Evolutionary conservation across 2,797 vertebrate genomes (phyloP), one percentile per base, ranked within the genome.

Genomic region (Sebastes oblongus): DNA sequence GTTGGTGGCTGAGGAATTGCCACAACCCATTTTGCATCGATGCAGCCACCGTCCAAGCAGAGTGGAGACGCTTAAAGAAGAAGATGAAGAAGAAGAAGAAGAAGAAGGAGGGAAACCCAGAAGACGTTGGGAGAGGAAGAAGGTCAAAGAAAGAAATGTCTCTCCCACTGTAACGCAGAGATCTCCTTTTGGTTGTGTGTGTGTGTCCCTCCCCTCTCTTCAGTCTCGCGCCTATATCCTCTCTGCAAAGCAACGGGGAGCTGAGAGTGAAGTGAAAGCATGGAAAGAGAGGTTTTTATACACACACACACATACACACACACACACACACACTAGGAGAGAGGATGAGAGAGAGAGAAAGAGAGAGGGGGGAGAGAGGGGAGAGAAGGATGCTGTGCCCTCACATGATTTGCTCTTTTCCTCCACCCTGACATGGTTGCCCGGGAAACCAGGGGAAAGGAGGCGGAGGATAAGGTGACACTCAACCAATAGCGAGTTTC

Each of bases 1-100:
- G 92, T 71, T 95, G 91, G 94, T 93, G 91, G 95, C 94, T 82
- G 96, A 95, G 86, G 96, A 96, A 94, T 96, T 96, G 86, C 96
- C 95, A 95, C 96, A 96, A 90, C 96, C 96, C 96, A 96, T 96
- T 87, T 93, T 93, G 91, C 94, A 94, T 94, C 81, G 86, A 94
- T 88, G 93, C 86, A 90, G 91, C 93, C 91, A 90, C 93, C 71
- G 85, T 84, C 86, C 83, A 83, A 81, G 80, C 78, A 86, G 80
- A 87, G 72, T 22, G 11, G 86, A 84, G 81, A 83, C 50, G 62
- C 54, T 88, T 72, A 85, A 46, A 58, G 24, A 13, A 76, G 83
- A 78, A 42, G 79, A 18, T 20, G 72, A 20, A 6, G 36, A 55
- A 56, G 22, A 24, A 24, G 24, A 24, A 24, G 58, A 3, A 59